Conservation (phyloP, 2,888 invertebrate species). For the Aphodius granarius region DNA sequence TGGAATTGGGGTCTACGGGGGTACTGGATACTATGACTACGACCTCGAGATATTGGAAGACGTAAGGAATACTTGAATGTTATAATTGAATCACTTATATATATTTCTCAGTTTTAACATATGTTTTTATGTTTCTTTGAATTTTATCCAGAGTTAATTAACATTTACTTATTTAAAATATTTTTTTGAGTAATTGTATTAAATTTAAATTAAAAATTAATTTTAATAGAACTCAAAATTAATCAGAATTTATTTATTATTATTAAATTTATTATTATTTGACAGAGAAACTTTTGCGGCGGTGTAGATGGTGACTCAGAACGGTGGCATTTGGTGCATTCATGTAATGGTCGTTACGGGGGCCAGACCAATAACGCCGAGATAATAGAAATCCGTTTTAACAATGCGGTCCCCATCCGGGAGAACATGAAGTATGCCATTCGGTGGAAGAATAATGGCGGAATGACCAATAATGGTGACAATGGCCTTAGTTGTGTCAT, state of each 20-base stretch:
- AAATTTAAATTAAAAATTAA: not conserved
- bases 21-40: constrained; percentile 86
- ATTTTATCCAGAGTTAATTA: too few relatives aligned
- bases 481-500: constrained; percentile 85
- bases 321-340: constrained; percentile 87
- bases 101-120: too few relatives aligned
- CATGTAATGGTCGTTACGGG: constrained; percentile 80
- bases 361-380: constrained; percentile 87
- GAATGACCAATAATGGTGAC: constrained; percentile 93
- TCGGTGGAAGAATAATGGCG: constrained; percentile 85
- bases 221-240: not conserved
- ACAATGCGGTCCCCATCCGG: constrained; percentile 83
- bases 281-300: constrained; percentile 54
- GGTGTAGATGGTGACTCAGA: constrained; percentile 61
- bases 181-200: too few relatives aligned
- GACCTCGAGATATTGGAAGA: constrained; percentile 87
- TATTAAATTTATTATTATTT: constrained; percentile 27
- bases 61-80: constrained; percentile 59
- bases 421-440: constrained; percentile 89
- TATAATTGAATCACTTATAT: too few relatives aligned
- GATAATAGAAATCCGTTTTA: constrained; percentile 88
- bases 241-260: not conserved
- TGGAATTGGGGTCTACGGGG: constrained; percentile 89
- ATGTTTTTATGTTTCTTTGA: too few relatives aligned
- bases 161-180: too few relatives aligned